A percentile compares a stretch with the other conserved stretches of the same genome.
These are phyloP conservation scores for Cataglyphis hispanica DNA, from an alignment of 1,140 invertebrate genomes.

Conservation along the genomic window DNA sequence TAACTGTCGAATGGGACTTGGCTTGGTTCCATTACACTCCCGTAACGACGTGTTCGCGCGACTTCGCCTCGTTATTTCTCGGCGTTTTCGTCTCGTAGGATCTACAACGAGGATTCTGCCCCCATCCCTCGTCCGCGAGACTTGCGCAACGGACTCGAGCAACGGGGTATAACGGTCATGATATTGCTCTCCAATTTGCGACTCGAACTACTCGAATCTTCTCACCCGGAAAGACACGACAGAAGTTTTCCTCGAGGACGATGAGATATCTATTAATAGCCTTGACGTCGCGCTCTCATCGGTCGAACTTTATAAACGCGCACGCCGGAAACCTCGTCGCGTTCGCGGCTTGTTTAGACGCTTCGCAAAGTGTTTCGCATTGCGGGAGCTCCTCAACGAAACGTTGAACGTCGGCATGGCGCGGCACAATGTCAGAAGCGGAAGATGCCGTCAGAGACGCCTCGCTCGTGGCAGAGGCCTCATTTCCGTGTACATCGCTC, in stretches of 20 bases:
- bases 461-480: conserved; percentile 51
- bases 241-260: conserved; percentile 22
- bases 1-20: conserved; percentile 69
- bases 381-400: conserved; percentile 19
- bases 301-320: conserved; percentile 57
- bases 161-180: conserved; percentile 31
- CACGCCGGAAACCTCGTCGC: conserved; percentile 52
- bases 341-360: conserved; percentile 49
- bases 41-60: conserved; percentile 68
- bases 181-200: conserved; percentile 65
- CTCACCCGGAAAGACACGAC: conserved; percentile 50
- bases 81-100: conserved; percentile 58
- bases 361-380: conserved; percentile 28
- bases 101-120: neutral
- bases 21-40: conserved; percentile 64
- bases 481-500: conserved; percentile 63
- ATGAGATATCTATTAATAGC: conserved; percentile 46
- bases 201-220: conserved; percentile 47
- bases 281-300: conserved; percentile 25
- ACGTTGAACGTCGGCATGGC: conserved; percentile 13
- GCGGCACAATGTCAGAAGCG: conserved; percentile 52
- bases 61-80: conserved; percentile 71
- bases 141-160: conserved; percentile 34
- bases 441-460: conserved; percentile 49
- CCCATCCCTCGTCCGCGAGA: neutral